A percentile compares a stretch with the other conserved stretches of the same genome.
Conservation (phyloP, 2,888 invertebrate genomes). For the Chloromyia formosa region DNA sequence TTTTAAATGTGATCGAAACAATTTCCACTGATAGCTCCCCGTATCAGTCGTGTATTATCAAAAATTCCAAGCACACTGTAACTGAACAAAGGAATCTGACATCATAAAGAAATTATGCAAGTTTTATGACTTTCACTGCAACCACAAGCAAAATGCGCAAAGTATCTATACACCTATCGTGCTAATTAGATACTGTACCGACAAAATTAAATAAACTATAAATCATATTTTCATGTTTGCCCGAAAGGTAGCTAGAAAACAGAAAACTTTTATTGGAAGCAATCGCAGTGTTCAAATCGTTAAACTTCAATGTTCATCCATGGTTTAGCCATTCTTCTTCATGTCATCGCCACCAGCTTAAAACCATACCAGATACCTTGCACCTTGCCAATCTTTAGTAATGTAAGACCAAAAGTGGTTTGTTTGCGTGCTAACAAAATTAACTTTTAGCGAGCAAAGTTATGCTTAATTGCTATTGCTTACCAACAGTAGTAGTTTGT, state of each 20-base stretch:
- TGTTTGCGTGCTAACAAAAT: constrained; percentile 33
- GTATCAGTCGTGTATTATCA: too few species aligned
- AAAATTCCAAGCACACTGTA: too few species aligned
- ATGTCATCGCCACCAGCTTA: not conserved
- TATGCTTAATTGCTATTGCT: constrained; percentile 6
- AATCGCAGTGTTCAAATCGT: not conserved
- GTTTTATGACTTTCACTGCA: constrained; percentile 23
- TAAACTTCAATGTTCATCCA: not conserved
- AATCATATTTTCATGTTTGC: constrained; percentile 11
- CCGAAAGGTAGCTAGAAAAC: constrained; percentile 2
- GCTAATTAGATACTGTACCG: constrained; percentile 13
- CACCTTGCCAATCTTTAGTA: not conserved
- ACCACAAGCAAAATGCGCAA: not conserved
- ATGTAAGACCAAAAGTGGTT: not conserved
- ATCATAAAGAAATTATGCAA: constrained; percentile 9
- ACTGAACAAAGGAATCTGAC: not conserved
- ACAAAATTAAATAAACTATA: constrained; percentile 1
- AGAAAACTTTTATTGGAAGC: constrained; percentile 27
- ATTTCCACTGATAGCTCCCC: too few species aligned
- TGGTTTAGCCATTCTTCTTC: constrained; percentile 4
- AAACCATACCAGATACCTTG: too few species aligned
- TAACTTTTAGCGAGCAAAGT: not conserved
- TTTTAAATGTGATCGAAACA: too few species aligned
- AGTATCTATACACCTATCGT: not conserved
- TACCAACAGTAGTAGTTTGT: constrained; percentile 29